These are phyloP conservation scores for Uropetala carovei DNA, from an alignment of 2,888 invertebrate species.

Conservation along the genomic window DNA sequence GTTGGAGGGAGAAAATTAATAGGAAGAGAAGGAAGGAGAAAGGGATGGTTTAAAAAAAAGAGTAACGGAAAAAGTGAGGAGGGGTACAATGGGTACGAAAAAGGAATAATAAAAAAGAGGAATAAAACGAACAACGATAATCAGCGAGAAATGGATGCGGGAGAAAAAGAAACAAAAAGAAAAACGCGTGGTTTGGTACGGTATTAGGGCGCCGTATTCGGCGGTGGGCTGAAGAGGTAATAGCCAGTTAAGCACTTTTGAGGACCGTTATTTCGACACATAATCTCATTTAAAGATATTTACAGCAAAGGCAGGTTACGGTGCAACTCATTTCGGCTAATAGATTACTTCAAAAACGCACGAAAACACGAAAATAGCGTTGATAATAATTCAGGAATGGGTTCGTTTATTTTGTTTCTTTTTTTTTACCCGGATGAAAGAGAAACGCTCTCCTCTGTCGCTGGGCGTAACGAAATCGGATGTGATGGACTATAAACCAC, in stretches of 20 bases:
- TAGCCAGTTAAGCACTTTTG: neutral
- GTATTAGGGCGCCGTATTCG: neutral
- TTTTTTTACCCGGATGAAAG: neutral
- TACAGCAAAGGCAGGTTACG: neutral
- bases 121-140: neutral
- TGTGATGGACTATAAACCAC: neutral
- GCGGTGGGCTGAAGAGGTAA: neutral
- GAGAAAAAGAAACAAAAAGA: neutral
- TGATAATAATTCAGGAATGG: neutral
- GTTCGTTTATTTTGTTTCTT: too few relatives aligned
- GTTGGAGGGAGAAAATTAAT: neutral
- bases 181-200: neutral
- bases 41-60: neutral
- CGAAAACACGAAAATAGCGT: neutral
- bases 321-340: neutral
- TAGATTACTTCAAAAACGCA: neutral
- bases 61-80: neutral
- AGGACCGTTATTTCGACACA: neutral
- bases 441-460: neutral
- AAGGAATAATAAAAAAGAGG: neutral
- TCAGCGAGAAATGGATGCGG: neutral
- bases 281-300: slow-evolving; percentile 4
- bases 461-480: neutral
- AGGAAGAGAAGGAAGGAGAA: neutral
- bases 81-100: neutral